A percentile compares a stretch with the other conserved stretches of the same genome.
phyloP scores from a whole-genome alignment of 2,888 invertebrate species.

The Lamellibrachia columna region DNA sequence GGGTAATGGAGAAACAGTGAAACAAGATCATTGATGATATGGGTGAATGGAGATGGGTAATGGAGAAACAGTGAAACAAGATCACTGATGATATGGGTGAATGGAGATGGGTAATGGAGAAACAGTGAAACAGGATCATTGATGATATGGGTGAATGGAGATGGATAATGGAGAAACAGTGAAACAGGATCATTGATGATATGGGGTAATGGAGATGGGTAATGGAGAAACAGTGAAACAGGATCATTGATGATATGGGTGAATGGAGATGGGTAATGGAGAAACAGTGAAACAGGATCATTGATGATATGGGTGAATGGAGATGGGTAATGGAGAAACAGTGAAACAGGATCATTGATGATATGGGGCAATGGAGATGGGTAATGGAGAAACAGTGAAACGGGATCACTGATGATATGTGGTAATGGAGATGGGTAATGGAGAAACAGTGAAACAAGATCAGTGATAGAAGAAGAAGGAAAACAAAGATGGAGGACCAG shows the following conservation, averaged over 20 bases:
- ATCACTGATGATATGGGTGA: background rate
- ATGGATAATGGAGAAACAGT: no score
- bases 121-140: no score
- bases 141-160: background rate
- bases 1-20: no score
- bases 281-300: no score
- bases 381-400: no score
- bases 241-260: background rate
- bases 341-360: background rate
- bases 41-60: background rate
- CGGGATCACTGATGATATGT: background rate
- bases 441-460: background rate
- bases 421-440: background rate
- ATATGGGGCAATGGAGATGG: background rate
- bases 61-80: no score
- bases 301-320: background rate
- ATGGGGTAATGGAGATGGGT: background rate
- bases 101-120: no score
- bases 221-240: no score
- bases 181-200: background rate
- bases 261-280: background rate
- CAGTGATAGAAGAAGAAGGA: background rate
- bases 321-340: no score
- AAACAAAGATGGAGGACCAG: background rate
- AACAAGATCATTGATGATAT: background rate